Evolutionary conservation across 2,113 vertebrate species (phyloP).

Genomic region (Phylloscopus whistleri): DNA sequence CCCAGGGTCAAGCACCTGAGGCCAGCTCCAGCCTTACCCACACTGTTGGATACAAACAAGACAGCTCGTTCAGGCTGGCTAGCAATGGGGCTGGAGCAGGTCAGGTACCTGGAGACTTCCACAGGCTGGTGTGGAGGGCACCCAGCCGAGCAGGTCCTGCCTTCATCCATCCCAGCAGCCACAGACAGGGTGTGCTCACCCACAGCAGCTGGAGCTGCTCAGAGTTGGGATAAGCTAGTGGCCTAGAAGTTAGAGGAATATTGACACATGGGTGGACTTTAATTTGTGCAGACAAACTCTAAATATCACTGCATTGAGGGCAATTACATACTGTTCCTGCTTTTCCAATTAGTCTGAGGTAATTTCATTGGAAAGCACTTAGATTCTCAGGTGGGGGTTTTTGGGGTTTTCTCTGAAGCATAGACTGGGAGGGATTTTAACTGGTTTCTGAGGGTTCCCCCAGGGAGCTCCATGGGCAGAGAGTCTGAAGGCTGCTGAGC

Average conservation of each 20-base stretch:
- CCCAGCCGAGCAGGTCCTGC: background rate
- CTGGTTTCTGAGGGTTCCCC: background rate
- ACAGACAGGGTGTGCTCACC: background rate
- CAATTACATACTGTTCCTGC: background rate
- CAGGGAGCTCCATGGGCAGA: background rate
- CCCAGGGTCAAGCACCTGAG: background rate
- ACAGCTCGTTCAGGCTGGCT: background rate
- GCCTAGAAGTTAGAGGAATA: background rate
- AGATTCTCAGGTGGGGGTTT: background rate
- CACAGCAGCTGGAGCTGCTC: fast-evolving
- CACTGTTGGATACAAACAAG: fast-evolving
- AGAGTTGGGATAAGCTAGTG: background rate
- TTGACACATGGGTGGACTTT: slow-evolving; percentile 37
- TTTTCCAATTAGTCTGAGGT: slow-evolving; percentile 19
- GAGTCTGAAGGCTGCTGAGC: background rate
- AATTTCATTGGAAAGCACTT: background rate
- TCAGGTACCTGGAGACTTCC: background rate
- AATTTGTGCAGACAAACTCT: slow-evolving; percentile 2
- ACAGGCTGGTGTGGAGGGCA: background rate
- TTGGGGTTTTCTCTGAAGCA: background rate
- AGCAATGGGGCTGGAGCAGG: background rate
- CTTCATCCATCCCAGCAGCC: background rate
- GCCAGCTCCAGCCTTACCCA: background rate
- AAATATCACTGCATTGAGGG: background rate
- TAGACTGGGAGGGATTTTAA: background rate